Percentiles rank a stretch among this genome's conserved stretches.
These are phyloP conservation scores for Fopius arisanus DNA, from an alignment of 1,140 invertebrate species.

Conservation along the genomic window DNA sequence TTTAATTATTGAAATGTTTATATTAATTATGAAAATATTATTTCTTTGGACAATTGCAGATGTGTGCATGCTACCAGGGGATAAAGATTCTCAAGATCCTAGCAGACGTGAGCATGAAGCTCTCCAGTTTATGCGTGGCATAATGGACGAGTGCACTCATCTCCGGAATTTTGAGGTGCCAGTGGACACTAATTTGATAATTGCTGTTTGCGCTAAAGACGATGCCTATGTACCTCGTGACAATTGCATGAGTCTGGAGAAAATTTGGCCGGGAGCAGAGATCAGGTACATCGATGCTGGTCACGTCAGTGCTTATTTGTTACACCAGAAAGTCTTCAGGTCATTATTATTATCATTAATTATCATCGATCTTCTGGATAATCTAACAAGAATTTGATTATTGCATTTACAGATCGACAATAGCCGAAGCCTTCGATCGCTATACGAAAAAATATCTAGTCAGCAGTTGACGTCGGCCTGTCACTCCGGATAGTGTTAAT, in stretches of 20 bases:
- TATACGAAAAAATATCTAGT: conserved; percentile 65
- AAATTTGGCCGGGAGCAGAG: conserved; percentile 92
- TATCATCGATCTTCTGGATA: too few species aligned
- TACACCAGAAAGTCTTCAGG: conserved; percentile 88
- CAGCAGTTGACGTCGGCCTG: conserved; percentile 45
- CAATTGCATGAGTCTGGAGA: conserved; percentile 79
- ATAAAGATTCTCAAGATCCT: conserved; percentile 48
- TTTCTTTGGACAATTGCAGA: conserved; percentile 38
- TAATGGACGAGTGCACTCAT: conserved; percentile 99
- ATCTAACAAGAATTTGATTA: neutral
- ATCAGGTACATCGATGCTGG: conserved; percentile 88
- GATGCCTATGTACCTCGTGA: conserved; percentile 94
- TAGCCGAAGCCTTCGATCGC: conserved; percentile 65
- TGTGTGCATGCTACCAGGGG: conserved; percentile 53
- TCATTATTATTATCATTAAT: conserved; percentile 52
- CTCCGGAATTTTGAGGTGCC: conserved; percentile 89
- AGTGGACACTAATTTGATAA: conserved; percentile 85
- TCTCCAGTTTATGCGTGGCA: conserved; percentile 93
- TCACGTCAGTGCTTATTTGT: conserved; percentile 89
- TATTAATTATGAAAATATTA: neutral
- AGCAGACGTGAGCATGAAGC: conserved; percentile 75
- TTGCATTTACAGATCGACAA: conserved; percentile 52
- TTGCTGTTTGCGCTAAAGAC: conserved; percentile 84
- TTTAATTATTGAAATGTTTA: too few species aligned
- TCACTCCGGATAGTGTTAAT: neutral